phyloP scores from a whole-genome alignment of 2,888 invertebrate genomes.

The Trissolcus japonicus region DNA sequence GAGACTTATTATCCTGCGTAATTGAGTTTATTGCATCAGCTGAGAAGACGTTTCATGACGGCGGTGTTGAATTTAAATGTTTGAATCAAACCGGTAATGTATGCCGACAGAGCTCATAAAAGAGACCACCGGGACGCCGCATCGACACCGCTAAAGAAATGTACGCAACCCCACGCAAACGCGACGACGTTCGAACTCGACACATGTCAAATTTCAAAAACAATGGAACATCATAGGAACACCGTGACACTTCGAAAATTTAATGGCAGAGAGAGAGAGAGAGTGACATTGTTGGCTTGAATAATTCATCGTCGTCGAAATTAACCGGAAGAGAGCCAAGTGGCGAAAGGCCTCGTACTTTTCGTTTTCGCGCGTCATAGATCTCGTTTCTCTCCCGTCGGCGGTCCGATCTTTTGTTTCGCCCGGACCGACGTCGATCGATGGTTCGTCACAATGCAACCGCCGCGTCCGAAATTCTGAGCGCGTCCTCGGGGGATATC shows the following conservation, averaged over 20 bases:
- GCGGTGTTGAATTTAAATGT: constrained; percentile 17
- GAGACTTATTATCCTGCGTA: too few relatives aligned
- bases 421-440: constrained; percentile 26
- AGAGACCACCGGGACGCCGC: constrained; percentile 1
- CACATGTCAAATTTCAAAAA: constrained; percentile 26
- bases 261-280: constrained; percentile 1
- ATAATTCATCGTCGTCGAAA: constrained; percentile 39
- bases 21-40: background rate
- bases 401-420: constrained; percentile 33
- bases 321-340: constrained; percentile 33
- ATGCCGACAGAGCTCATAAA: constrained; percentile 24
- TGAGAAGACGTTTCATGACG: constrained; percentile 14
- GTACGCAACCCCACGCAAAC: constrained; percentile 15
- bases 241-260: constrained; percentile 2
- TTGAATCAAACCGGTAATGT: constrained; percentile 8
- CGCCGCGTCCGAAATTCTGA: constrained; percentile 38
- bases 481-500: constrained; percentile 40
- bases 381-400: background rate
- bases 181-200: constrained; percentile 16
- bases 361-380: constrained; percentile 18
- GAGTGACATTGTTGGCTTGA: constrained; percentile 14
- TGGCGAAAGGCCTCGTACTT: constrained; percentile 1
- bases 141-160: constrained; percentile 23
- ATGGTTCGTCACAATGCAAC: constrained; percentile 36
- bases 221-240: constrained; percentile 31